These are phyloP conservation scores for Pagetopsis macropterus DNA, from an alignment of 2,797 vertebrate genomes.

Conservation along the genomic window DNA sequence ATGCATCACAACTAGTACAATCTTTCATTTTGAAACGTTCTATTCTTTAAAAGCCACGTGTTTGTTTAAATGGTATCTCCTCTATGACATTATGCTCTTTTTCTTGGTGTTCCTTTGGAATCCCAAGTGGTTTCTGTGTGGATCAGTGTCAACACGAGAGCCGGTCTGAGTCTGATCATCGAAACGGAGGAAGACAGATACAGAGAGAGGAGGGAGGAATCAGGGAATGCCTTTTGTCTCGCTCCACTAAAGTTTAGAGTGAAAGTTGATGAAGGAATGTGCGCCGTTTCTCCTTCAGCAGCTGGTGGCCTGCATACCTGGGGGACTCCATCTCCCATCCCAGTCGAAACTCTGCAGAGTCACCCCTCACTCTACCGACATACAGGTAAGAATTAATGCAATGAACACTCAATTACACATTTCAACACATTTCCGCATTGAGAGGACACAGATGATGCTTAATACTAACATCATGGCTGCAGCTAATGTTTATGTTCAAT, in stretches of 20 bases:
- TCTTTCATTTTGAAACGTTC: background rate
- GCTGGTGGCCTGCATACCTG: slow-evolving; percentile 44
- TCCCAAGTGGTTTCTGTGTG: slow-evolving; percentile 60
- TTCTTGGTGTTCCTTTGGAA: slow-evolving; percentile 24
- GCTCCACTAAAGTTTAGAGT: slow-evolving; percentile 27
- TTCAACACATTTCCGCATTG: background rate
- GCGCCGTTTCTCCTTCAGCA: slow-evolving; percentile 5
- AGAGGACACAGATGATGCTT: background rate
- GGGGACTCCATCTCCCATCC: slow-evolving; percentile 43
- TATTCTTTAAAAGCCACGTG: slow-evolving; percentile 12
- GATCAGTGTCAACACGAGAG: slow-evolving; percentile 48
- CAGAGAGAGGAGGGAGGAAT: slow-evolving; percentile 17
- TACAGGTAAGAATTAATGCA: slow-evolving; percentile 15
- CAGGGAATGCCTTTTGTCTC: slow-evolving; percentile 41
- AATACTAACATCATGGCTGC: background rate
- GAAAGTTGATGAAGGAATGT: slow-evolving; percentile 53
- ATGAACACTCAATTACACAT: background rate
- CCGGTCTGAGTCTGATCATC: background rate
- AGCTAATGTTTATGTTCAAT: background rate
- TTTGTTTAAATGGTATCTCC: background rate
- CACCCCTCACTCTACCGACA: slow-evolving; percentile 7
- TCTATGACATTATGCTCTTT: slow-evolving; percentile 2
- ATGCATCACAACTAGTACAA: background rate
- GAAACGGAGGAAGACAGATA: slow-evolving; percentile 29
- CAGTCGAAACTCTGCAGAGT: slow-evolving; percentile 38